Evolutionary conservation across 2,888 invertebrate species (phyloP).

Genomic region (Macaria notata): DNA sequence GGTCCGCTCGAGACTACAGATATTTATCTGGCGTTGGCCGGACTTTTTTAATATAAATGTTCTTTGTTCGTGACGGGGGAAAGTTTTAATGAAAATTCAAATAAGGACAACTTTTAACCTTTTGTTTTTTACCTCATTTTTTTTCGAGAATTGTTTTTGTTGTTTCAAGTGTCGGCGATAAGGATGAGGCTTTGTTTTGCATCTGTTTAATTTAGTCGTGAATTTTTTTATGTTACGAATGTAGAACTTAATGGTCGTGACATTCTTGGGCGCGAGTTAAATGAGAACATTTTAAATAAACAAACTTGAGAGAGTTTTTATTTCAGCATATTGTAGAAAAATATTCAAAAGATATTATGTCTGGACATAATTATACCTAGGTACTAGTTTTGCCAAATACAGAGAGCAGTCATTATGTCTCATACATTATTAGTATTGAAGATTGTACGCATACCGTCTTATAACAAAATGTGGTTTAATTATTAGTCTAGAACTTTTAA

Average conservation of each 20-base stretch:
- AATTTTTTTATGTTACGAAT: constrained; percentile 1
- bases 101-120: constrained; percentile 76
- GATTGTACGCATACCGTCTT: no score
- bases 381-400: no score
- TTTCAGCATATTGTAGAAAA: no score
- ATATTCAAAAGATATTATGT: no score
- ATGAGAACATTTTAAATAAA: neutral
- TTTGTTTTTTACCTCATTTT: constrained; percentile 55
- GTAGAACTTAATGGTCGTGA: constrained; percentile 17
- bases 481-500: no score
- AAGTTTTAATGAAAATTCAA: constrained; percentile 79
- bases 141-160: constrained; percentile 63
- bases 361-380: no score
- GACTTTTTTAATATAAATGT: constrained; percentile 83
- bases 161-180: constrained; percentile 57
- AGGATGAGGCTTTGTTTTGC: constrained; percentile 34
- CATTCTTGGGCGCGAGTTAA: constrained; percentile 6
- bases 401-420: no score
- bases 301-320: no score
- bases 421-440: no score
- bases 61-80: constrained; percentile 80
- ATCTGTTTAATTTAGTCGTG: constrained; percentile 24
- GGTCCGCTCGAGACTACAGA: constrained; percentile 80
- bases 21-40: constrained; percentile 79
- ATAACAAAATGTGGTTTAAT: no score